A percentile compares a stretch with the other conserved stretches of the same genome.
These are phyloP conservation scores for Ceramica pisi DNA, from an alignment of 2,888 invertebrate genomes.

Conservation along the genomic window DNA sequence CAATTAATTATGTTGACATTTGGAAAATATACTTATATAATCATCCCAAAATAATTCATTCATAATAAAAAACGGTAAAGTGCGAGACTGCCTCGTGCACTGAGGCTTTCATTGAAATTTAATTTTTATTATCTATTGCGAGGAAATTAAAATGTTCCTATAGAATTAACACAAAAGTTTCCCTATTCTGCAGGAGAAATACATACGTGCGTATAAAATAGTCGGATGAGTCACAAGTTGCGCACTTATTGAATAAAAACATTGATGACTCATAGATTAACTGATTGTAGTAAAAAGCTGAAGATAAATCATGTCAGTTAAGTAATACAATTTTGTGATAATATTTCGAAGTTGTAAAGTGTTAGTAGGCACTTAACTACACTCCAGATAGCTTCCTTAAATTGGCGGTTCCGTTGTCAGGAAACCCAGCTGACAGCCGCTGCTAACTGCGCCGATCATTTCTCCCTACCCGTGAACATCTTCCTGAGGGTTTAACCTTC, in stretches of 20 bases:
- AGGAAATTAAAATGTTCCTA: background rate
- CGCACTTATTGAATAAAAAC: background rate
- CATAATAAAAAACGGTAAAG: background rate
- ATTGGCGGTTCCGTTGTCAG: too few species aligned
- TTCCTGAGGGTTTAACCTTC: too few species aligned
- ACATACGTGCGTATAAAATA: background rate
- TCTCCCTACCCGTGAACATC: too few species aligned
- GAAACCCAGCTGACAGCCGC: too few species aligned
- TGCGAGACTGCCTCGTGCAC: background rate
- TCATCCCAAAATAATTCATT: too few species aligned
- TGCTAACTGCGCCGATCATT: too few species aligned
- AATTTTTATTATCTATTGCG: background rate
- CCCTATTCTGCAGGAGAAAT: background rate
- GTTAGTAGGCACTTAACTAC: too few species aligned
- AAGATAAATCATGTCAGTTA: background rate
- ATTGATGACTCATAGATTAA: constrained; percentile 1
- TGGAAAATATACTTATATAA: too few species aligned
- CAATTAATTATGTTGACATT: too few species aligned
- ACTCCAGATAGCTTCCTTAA: too few species aligned
- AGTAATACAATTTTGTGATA: background rate
- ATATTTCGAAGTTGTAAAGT: too few species aligned
- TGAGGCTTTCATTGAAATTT: background rate
- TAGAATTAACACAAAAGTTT: background rate
- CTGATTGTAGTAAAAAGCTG: background rate
- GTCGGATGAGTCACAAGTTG: background rate